These are phyloP conservation scores for Blomia tropicalis DNA, from an alignment of 2,888 invertebrate species.

Conservation along the genomic window DNA sequence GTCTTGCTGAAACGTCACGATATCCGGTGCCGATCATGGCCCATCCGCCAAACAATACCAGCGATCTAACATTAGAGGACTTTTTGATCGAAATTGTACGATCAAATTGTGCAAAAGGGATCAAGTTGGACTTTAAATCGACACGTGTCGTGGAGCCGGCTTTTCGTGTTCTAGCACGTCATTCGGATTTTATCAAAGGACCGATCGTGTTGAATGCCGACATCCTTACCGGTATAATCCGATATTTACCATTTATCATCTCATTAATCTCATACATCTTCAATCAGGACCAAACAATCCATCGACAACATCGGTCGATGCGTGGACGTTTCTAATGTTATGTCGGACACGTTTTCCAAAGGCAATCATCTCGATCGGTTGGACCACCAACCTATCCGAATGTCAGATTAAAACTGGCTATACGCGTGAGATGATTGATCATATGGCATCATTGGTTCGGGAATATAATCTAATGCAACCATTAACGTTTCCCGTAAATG, in stretches of 20 bases:
- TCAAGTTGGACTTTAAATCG: constrained; percentile 37
- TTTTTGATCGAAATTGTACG: constrained; percentile 33
- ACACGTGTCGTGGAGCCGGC: constrained; percentile 35
- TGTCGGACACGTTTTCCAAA: constrained; percentile 30
- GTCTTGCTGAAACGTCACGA: constrained; percentile 29
- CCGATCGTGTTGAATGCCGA: constrained; percentile 31
- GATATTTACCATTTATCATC: background rate
- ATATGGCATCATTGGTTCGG: constrained; percentile 30
- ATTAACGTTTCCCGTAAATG: constrained; percentile 30
- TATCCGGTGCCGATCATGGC: constrained; percentile 36
- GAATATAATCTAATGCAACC: constrained; percentile 31
- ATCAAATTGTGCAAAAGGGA: constrained; percentile 33
- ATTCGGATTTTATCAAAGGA: constrained; percentile 30
- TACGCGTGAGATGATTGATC: constrained; percentile 30
- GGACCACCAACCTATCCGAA: constrained; percentile 28
- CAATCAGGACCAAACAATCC: constrained; percentile 29
- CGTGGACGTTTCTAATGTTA: constrained; percentile 31
- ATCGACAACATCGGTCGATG: constrained; percentile 29
- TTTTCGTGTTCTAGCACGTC: constrained; percentile 30
- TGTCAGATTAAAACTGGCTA: constrained; percentile 25
- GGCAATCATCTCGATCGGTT: constrained; percentile 31
- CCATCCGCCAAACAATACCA: constrained; percentile 33
- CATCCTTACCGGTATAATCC: constrained; percentile 26
- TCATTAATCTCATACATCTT: background rate
- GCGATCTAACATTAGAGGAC: constrained; percentile 34